A percentile compares a stretch with the other conserved stretches of the same genome.
These are phyloP conservation scores for Leucophenga montana DNA, from an alignment of 2,888 invertebrate genomes.

Conservation along the genomic window DNA sequence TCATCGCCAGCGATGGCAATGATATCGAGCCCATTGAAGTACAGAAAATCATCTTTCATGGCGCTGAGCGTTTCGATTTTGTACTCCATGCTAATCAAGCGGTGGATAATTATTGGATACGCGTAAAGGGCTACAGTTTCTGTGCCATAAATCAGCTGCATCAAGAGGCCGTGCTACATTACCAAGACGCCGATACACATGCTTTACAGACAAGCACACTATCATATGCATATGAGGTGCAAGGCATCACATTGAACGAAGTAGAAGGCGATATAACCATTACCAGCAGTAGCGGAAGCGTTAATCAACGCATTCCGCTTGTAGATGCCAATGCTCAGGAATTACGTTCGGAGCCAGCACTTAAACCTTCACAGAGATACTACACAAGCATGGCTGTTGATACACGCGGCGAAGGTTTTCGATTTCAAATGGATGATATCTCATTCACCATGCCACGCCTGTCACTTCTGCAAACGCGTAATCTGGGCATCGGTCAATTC, in stretches of 20 bases:
- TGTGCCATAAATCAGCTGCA: conserved; percentile 59
- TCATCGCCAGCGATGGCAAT: conserved; percentile 66
- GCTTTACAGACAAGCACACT: conserved; percentile 50
- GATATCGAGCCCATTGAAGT: conserved; percentile 67
- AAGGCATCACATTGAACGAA: conserved; percentile 58
- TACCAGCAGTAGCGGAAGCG: conserved; percentile 16
- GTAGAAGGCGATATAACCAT: conserved; percentile 49
- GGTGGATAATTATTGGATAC: conserved; percentile 67
- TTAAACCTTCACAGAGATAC: conserved; percentile 50
- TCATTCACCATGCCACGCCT: conserved; percentile 61
- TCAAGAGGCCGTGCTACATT: conserved; percentile 67
- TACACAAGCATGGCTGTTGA: conserved; percentile 66
- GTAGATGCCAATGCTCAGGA: conserved; percentile 53
- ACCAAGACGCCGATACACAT: conserved; percentile 56
- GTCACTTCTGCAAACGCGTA: conserved; percentile 66
- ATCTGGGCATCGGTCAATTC: conserved; percentile 59
- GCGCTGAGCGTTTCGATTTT: conserved; percentile 68
- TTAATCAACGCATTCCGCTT: conserved; percentile 48
- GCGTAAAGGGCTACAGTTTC: conserved; percentile 66
- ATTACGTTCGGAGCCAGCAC: conserved; percentile 38
- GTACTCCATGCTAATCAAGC: conserved; percentile 63
- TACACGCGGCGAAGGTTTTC: conserved; percentile 49
- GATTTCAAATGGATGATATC: conserved; percentile 69
- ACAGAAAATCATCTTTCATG: conserved; percentile 62
- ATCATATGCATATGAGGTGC: conserved; percentile 58